Evolutionary conservation across 2,888 invertebrate species (phyloP), one percentile per base, ranked within the genome.

Genomic region (Rotaria magnacalcarata): DNA sequence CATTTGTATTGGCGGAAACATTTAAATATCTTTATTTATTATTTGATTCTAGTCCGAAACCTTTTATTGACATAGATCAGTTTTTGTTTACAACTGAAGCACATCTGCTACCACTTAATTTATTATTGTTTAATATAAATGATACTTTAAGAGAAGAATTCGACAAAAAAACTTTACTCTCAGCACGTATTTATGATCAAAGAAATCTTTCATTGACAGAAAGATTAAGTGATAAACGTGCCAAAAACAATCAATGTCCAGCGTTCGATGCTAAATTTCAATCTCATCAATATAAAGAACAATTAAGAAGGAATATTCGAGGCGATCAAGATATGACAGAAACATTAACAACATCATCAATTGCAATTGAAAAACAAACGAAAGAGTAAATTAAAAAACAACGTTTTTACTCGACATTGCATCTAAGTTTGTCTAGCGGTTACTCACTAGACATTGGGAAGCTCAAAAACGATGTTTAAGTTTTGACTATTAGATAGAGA

Each of bases 1-100:
- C 97, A 0, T 99, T 96, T 92, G 96, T 99, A 0, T 92, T 99
- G 2, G 95, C 98, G 0, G 98, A 99, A 92, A 99, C 98, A 0
- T 95, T 99, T 90, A 99, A 99, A 91, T 99, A 99, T 91, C 92
- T 99, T 19, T 99, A 94, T 91, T 93, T 99, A 90, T 92, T 99
- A 87, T 99, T 98, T 91, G 94, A 96, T 58, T 95, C 97, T 88
- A 94, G 95, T 86, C 93, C 93, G 56, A 96, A 97, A 89, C 91
- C 96, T 85, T 86, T 90, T 5, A 88, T 92, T 84, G 90, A 92
- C 87, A 89, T 92, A 5, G 92, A 92, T 88, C 90, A 91, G 88
- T 92, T 90, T 88, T 90, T 92, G 84, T 91, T 92, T 88, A 92
- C 92, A 11, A 92, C 92, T 0, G 98, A 99, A 91, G 98, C 97